Conservation (phyloP, 64 coral and sea anemone genomes). For the Porites lutea region DNA sequence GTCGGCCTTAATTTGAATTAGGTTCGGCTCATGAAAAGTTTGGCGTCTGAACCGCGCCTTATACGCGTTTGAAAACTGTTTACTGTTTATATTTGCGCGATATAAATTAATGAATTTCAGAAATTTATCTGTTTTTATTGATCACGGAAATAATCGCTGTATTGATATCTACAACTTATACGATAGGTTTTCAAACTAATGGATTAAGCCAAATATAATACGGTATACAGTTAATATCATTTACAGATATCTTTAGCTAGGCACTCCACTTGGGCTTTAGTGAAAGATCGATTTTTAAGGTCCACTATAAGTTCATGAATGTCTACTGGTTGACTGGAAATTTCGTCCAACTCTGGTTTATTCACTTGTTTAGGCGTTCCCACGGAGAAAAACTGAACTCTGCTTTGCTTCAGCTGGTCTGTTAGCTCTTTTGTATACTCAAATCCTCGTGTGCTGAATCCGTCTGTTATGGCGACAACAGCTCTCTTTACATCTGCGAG, state of each 20-base stretch:
- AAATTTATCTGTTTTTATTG: too few species aligned
- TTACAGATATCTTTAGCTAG: not conserved
- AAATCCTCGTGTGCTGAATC: not conserved
- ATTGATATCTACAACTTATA: too few species aligned
- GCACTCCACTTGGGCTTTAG: not conserved
- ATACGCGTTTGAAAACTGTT: too few species aligned
- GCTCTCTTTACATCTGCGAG: conserved; percentile 52
- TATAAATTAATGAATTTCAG: too few species aligned
- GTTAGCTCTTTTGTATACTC: not conserved
- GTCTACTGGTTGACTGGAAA: conserved; percentile 20
- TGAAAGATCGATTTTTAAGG: not conserved
- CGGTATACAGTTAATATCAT: not conserved
- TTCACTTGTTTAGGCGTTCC: not conserved
- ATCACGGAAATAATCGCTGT: too few species aligned
- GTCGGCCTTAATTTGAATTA: too few species aligned
- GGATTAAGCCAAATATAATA: too few species aligned
- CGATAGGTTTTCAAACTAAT: too few species aligned
- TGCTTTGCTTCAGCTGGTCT: not conserved
- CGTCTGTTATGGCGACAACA: conserved; percentile 44
- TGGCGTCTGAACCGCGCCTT: too few species aligned
- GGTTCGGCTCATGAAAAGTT: too few species aligned
- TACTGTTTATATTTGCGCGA: too few species aligned
- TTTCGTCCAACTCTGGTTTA: conserved; percentile 2
- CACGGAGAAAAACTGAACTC: conserved; percentile 38
- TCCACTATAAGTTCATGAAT: conserved; percentile 4